phyloP scores from a whole-genome alignment of 1,140 invertebrate genomes.

The Monomorium pharaonis region DNA sequence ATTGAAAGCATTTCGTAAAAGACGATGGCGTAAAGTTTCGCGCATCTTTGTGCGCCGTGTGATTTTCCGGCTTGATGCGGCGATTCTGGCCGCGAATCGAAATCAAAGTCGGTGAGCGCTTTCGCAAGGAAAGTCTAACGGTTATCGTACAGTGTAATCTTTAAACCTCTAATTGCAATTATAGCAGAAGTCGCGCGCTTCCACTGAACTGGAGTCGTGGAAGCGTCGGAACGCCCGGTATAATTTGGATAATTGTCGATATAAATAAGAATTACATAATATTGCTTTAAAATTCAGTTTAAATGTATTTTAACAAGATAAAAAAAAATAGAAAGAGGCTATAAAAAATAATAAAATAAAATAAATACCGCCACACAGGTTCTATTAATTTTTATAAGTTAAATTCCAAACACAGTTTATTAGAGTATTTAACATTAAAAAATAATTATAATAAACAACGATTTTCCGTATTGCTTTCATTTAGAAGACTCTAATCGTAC shows the following conservation, averaged over 20 bases:
- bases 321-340: background rate
- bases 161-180: conserved; percentile 50
- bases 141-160: conserved; percentile 38
- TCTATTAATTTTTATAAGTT: no score
- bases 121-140: conserved; percentile 52
- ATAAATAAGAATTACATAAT: background rate
- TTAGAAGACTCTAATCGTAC: no score
- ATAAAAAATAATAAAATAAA: no score
- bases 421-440: no score
- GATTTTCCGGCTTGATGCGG: conserved; percentile 66
- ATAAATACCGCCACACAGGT: no score
- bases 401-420: no score
- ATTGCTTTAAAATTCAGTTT: background rate
- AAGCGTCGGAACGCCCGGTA: background rate
- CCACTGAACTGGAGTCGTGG: background rate
- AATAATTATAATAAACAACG: no score
- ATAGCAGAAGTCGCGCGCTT: conserved; percentile 23
- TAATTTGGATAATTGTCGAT: background rate
- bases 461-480: no score
- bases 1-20: conserved; percentile 83
- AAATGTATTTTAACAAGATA: background rate
- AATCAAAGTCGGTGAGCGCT: conserved; percentile 49
- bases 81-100: conserved; percentile 49
- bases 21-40: conserved; percentile 71
- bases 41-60: conserved; percentile 69